Base-by-base conservation (phyloP, 2,797 vertebrate genomes). In the Octomys mimax region DNA sequence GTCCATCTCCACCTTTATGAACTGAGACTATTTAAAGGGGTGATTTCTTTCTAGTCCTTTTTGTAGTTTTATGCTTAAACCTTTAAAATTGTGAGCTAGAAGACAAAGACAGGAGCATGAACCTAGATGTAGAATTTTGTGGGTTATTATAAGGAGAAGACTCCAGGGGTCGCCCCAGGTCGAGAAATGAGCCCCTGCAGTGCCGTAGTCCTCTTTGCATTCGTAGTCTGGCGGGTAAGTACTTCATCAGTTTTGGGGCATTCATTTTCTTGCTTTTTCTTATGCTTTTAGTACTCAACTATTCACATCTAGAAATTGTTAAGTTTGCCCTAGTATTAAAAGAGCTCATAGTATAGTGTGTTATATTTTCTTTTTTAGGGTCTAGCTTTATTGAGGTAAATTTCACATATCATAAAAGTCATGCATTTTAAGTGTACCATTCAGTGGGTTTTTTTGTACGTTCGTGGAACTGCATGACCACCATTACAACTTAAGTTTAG, bases 1-100 rank as follows among this genome's bases (percentile, higher is more conserved):
- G 21, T 89, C 46, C 94, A 13, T 85, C 5, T 93, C 64, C 78
- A 26, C 42, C 42, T 52, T 82, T 61, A 24, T 80, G 59, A 61
- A 79, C 79, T 81, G n/a, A 81, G 88, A 52, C 80, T 82, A 2
- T 91, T 82, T 91, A 59, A 73, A 91, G 81, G 73, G 80, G 13
- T 42, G 12, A 1, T 81, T 31, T 95, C 77, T 92, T 88, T 89
- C 75, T 86, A 79, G 68, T 89, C 36, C 36, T 81, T 89, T 78
- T 88, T 82, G 28, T 70, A 64, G 2, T 78, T 94, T 95, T 89
- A 39, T 75, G 89, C 75, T 82, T 82, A 93, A 96, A 62, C 36
- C 0, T 88, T 91, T 82, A 75, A 62, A 85, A 52, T 64, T 70
- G 4, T 77, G 68, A 93, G 75, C 54, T 77, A 28, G 22, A 80